Evolutionary conservation across 92 coral and sea anemone species (phyloP).

Genomic region (Hydrozoanthus gracilis): DNA sequence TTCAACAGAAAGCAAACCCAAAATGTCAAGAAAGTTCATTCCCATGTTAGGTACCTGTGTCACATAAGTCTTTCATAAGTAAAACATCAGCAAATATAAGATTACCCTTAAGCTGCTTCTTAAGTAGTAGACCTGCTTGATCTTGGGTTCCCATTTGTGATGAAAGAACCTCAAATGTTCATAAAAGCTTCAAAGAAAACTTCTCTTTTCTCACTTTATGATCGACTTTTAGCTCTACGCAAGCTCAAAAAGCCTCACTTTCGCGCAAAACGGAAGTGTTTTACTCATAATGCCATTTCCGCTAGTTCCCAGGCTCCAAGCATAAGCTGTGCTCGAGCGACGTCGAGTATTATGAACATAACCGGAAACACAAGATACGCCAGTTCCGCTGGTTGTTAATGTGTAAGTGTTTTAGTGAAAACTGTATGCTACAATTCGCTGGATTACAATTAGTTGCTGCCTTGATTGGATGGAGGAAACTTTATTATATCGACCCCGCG

Average conservation of each 20-base stretch:
- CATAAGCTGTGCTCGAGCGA: not conserved
- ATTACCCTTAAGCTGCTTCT: conserved; percentile 87
- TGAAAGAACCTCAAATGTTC: conserved; percentile 34
- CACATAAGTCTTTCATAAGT: conserved; percentile 13
- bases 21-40: conserved; percentile 38
- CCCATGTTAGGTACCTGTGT: not conserved
- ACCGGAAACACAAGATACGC: too few relatives aligned
- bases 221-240: conserved; percentile 47
- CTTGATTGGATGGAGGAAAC: too few relatives aligned
- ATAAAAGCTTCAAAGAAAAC: conserved; percentile 32
- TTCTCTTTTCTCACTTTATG: conserved; percentile 21
- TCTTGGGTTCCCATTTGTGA: conserved; percentile 83
- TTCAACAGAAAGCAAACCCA: conserved; percentile 36
- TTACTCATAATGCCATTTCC: conserved; percentile 22
- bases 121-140: conserved; percentile 94
- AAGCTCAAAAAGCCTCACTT: conserved; percentile 51
- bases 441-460: too few relatives aligned
- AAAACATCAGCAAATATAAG: conserved; percentile 5
- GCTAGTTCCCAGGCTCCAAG: conserved; percentile 17
- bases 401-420: too few relatives aligned
- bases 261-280: conserved; percentile 39
- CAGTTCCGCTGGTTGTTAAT: too few relatives aligned
- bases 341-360: not conserved
- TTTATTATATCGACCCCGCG: too few relatives aligned
- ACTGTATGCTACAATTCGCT: too few relatives aligned